Evolutionary conservation across 2,888 invertebrate genomes (phyloP).

Genomic region (Galerucella nymphaeae): DNA sequence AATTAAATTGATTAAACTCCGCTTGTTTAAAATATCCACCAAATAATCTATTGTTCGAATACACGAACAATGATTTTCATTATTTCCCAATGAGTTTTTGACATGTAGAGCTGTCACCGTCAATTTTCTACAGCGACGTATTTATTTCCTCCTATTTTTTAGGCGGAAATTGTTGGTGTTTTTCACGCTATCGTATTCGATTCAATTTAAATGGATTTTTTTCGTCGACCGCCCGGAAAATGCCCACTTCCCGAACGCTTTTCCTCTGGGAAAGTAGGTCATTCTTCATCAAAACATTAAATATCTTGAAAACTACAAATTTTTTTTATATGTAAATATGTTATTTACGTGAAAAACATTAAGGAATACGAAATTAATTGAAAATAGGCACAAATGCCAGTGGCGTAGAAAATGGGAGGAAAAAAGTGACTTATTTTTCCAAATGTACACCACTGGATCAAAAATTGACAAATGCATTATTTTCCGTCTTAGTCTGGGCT

Average conservation of each 20-base stretch:
- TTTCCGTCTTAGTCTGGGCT: conserved; percentile 20
- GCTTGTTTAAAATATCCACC: conserved; percentile 8
- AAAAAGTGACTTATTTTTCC: no score
- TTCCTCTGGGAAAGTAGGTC: no score
- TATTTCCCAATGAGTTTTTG: background rate
- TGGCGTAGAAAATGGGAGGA: no score
- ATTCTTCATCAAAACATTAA: no score
- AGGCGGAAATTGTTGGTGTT: background rate
- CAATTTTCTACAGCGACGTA: background rate
- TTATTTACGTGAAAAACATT: no score
- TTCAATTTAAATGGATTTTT: background rate
- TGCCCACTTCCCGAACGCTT: no score
- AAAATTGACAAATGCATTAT: conserved; percentile 17
- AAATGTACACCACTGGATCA: no score
- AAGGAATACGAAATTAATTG: no score
- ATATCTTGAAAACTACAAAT: no score
- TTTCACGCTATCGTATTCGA: background rate
- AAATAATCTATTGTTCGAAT: conserved; percentile 1
- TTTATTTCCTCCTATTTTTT: background rate
- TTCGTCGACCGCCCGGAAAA: no score
- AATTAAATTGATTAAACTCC: conserved; percentile 12
- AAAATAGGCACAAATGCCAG: no score
- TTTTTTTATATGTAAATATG: no score
- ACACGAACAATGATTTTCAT: background rate
- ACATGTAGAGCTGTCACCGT: conserved; percentile 14